Evolutionary conservation across 2,888 invertebrate genomes (phyloP).

Genomic region (Leucophora obtusa): DNA sequence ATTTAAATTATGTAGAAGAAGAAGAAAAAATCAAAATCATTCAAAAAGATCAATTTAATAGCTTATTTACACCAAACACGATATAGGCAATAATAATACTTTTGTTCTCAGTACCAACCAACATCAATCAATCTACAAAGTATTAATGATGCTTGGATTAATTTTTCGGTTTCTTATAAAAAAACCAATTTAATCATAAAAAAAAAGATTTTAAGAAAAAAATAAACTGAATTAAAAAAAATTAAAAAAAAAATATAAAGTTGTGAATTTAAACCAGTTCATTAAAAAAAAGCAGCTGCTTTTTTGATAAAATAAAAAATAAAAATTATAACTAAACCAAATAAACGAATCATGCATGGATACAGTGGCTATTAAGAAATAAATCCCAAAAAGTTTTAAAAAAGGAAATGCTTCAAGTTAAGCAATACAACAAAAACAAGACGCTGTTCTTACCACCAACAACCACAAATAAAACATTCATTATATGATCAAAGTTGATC

Average conservation of each 20-base stretch:
- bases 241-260: too few species aligned
- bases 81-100: not conserved
- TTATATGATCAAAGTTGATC: constrained; percentile 78
- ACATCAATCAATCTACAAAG: not conserved
- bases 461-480: constrained; percentile 69
- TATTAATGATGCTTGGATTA: too few species aligned
- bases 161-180: too few species aligned
- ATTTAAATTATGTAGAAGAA: not conserved
- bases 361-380: constrained; percentile 37
- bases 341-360: not conserved
- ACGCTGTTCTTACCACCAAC: constrained; percentile 1
- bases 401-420: constrained; percentile 40
- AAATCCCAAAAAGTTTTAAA: not conserved
- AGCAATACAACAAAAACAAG: not conserved
- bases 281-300: constrained; percentile 26
- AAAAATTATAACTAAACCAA: constrained; percentile 37
- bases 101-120: not conserved
- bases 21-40: not conserved
- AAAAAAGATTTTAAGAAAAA: not conserved
- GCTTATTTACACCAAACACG: not conserved
- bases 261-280: constrained; percentile 17
- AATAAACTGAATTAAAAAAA: not conserved
- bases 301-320: too few species aligned
- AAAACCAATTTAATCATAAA: not conserved
- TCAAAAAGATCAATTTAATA: not conserved